Evolutionary conservation across 1,140 invertebrate species (phyloP), one percentile per base, ranked within the genome.

Genomic region (Leptinotarsa texana): DNA sequence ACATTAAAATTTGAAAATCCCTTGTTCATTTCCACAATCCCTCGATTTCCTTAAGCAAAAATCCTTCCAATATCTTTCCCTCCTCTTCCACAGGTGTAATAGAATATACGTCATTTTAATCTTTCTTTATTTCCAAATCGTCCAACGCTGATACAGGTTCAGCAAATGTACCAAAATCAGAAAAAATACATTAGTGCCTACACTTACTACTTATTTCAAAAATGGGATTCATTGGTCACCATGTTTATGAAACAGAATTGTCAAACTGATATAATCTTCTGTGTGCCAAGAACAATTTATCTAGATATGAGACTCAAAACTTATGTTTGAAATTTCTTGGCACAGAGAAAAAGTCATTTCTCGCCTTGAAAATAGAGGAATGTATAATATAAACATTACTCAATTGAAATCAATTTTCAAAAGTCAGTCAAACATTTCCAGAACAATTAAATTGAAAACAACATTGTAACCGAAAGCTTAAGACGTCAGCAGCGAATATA

Each of bases 171-270:
- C 71, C 71, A 73, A 48, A 73, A 65, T 65, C 71, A 73, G 71
- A 73, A 73, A 68, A 74, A 73, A 74, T 74, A 74, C 66, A 74
- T 74, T 74, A 68, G 63, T 77, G 72, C 69, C 72, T 74, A 77
- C 66, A 63, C 62, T 73, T 72, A 72, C 63, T 65, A 65, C 27
- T 65, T 22, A 57, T 17, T 57, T 57, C 51, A 57, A 57, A 57
- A 57, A 17, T 57, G 51, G 51, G 51, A 57, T 6, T 57, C 51
- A 57, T n/a, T 57, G 51, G 51, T 57, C 13, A 57, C 51, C 15
- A 57, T 57, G 5, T 3, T 18, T 42, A 42, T 42, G 8, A 42
- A 42, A 33, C 33, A 33, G 33, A 33, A 33, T 33, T 8, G 8
- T 11, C 8, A 33, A 33, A 42, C 33, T 42, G 33, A 42, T 42